These are phyloP conservation scores for Pseudochirops corinnae DNA, from an alignment of 2,797 vertebrate genomes.

Conservation along the genomic window DNA sequence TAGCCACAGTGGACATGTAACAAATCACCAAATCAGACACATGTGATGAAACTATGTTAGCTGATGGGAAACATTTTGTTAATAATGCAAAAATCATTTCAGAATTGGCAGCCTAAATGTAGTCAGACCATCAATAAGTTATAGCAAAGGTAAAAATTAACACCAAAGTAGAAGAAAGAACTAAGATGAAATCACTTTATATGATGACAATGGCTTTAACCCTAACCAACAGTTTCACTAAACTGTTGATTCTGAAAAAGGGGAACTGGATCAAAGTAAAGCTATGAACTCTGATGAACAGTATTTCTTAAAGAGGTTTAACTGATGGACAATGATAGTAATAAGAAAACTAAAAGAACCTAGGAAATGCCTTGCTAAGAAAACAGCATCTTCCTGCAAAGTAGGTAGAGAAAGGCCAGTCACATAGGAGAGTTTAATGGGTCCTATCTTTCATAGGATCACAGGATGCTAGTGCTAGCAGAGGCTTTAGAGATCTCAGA, in stretches of 20 bases:
- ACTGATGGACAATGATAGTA: background rate
- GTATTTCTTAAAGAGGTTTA: background rate
- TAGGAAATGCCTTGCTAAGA: background rate
- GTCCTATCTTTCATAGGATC: background rate
- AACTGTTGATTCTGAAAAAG: background rate
- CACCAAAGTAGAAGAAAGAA: background rate
- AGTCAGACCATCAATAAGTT: background rate
- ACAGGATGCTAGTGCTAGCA: background rate
- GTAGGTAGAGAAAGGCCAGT: background rate
- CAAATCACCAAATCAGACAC: background rate
- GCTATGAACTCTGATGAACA: background rate
- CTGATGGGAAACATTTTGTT: background rate
- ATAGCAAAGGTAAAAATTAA: background rate
- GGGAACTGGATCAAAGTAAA: background rate
- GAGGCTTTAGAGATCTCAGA: background rate
- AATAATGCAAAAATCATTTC: background rate
- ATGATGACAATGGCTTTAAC: background rate
- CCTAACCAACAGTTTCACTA: background rate
- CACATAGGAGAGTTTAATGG: background rate
- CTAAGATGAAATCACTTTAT: background rate
- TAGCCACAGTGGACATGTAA: background rate
- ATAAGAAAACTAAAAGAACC: background rate
- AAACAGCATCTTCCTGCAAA: background rate
- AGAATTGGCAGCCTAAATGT: background rate
- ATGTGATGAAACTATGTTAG: background rate